phyloP scores from a whole-genome alignment of 2,113 vertebrate species.

The Anguilla japonica region DNA sequence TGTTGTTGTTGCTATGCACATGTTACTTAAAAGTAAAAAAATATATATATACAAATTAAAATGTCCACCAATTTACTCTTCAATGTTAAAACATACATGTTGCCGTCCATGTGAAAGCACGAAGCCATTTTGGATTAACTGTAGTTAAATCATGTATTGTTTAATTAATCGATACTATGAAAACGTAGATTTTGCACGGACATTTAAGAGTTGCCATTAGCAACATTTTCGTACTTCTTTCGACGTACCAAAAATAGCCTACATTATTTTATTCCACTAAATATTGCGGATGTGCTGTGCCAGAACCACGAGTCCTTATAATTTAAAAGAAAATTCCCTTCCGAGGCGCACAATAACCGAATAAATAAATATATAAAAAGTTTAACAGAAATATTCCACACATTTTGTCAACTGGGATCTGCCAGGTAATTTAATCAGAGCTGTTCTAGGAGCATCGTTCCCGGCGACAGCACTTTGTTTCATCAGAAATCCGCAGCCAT shows the following conservation, averaged over 20 bases:
- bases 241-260: neutral
- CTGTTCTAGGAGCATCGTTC: neutral
- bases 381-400: neutral
- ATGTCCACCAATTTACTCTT: neutral
- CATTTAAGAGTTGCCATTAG: neutral
- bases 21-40: neutral
- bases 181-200: slow-evolving; percentile 41
- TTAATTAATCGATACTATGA: slow-evolving; percentile 79
- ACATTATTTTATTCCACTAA: slow-evolving; percentile 9
- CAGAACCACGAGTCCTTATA: neutral
- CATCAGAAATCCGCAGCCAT: slow-evolving; percentile 31
- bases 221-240: neutral
- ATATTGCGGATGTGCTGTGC: neutral
- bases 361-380: neutral
- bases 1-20: no score
- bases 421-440: neutral
- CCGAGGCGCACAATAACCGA: neutral
- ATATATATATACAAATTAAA: neutral
- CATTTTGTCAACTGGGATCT: neutral
- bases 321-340: neutral
- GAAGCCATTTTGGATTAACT: neutral
- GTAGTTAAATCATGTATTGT: slow-evolving; percentile 72
- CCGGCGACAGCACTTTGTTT: neutral
- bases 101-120: neutral
- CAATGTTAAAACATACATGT: neutral